Conservation (phyloP, 2,797 vertebrate species). For the Malurus leucopterus region DNA sequence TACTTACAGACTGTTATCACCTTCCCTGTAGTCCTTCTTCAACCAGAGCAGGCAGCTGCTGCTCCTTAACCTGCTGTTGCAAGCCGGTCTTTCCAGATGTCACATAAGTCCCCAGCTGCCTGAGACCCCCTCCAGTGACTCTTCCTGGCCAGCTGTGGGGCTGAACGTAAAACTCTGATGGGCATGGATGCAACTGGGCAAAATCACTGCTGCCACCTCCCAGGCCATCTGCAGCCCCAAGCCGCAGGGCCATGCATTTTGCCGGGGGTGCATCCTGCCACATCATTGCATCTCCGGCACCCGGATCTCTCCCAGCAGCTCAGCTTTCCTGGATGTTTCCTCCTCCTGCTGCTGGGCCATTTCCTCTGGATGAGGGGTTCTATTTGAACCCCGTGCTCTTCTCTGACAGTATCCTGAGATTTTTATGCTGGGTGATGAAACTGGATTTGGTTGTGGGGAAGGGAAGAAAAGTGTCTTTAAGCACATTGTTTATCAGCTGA, state of each 20-base stretch:
- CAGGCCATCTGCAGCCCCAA: accelerated
- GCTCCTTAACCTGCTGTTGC: conserved; percentile 20
- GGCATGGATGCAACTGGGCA: neutral
- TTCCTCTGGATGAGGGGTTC: neutral
- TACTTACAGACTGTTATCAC: conserved; percentile 60
- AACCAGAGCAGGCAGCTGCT: conserved; percentile 10
- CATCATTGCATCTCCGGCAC: neutral
- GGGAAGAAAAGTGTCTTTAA: neutral
- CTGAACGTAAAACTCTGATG: neutral
- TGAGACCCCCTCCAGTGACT: neutral
- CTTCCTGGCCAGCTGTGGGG: neutral
- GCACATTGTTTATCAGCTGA: neutral
- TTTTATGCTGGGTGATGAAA: neutral
- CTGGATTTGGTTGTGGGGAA: neutral
- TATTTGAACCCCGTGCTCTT: neutral
- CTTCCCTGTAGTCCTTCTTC: conserved; percentile 14
- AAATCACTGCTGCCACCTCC: neutral
- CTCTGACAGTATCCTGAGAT: accelerated
- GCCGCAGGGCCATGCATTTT: neutral
- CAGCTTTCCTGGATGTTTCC: conserved; percentile 12
- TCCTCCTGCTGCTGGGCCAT: neutral
- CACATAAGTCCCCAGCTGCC: neutral
- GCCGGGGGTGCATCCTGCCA: neutral
- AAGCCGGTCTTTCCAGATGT: neutral
- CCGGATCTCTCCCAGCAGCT: conserved; percentile 18